Conservation (phyloP, 2,888 invertebrate genomes). For the Branchipolynoe longqiensis region DNA sequence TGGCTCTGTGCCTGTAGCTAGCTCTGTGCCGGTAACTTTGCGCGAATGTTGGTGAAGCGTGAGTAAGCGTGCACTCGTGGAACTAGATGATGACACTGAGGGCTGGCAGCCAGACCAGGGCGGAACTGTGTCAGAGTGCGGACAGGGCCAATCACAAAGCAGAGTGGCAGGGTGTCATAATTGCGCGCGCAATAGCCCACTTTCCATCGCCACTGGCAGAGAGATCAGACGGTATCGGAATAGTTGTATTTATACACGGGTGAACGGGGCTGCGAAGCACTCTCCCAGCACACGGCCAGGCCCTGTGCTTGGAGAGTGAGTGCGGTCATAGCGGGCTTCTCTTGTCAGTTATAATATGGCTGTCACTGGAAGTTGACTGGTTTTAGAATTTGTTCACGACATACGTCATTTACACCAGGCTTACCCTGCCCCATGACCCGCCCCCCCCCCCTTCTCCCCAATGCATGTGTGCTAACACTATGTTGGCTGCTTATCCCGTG, state of each 20-base stretch:
- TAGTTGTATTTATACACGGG: too few relatives aligned
- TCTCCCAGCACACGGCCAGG: background rate
- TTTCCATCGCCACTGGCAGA: background rate
- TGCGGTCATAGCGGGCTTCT: background rate
- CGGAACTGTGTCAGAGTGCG: conserved; percentile 29
- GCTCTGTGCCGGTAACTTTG: too few relatives aligned
- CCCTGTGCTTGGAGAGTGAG: background rate
- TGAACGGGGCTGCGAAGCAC: background rate
- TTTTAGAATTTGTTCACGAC: too few relatives aligned
- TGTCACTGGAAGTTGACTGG: too few relatives aligned
- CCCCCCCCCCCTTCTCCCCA: too few relatives aligned
- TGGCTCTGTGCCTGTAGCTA: too few relatives aligned
- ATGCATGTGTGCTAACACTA: too few relatives aligned
- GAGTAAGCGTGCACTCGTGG: background rate
- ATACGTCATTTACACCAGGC: too few relatives aligned
- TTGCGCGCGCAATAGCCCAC: background rate
- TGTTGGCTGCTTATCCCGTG: too few relatives aligned
- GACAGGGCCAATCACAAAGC: background rate
- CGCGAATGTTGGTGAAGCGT: background rate
- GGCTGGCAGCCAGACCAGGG: background rate
- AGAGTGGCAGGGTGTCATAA: conserved; percentile 9
- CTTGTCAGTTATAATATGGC: background rate
- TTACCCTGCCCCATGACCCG: too few relatives aligned
- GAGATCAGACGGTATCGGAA: conserved; percentile 12
- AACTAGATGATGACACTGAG: background rate